Base-by-base conservation (phyloP, 2,113 vertebrate genomes). In the Callipepla californica region DNA sequence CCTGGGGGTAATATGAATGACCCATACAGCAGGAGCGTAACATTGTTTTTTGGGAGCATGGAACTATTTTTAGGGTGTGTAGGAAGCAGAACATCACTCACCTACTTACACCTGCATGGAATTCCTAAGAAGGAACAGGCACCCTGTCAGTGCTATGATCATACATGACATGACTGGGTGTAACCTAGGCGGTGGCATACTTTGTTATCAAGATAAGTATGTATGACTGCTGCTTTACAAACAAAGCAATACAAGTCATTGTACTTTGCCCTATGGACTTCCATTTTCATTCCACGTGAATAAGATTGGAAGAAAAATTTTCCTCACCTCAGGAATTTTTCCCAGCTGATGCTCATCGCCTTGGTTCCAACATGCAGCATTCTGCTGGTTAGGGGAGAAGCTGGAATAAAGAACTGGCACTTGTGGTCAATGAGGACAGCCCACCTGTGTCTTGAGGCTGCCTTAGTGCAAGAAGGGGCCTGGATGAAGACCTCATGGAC, bases 161-260 rank as follows among this genome's bases (percentile, higher is more conserved):
- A 0, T 48, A 65, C n/a, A 11, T 68, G 66, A 81, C 0, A 0
- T 59, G 69, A 36, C 58, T 85, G 80, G 91, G 93, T 92, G 87
- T 95, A 86, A 84, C 94, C 73, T 80, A 30, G 91, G 69, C 0
- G 9, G 83, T 66, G 48, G 65, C 84, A 65, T n/a, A 50, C 20
- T 63, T 92, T 68, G 47, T 88, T 94, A 96, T 89, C 87, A 57
- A 89, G 84, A 75, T 77, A 84, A 86, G 28, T 26, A 79, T 74
- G 44, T 47, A 11, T 81, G 58, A 45, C 87, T 92, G 58, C 70
- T 85, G 58, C 66, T 67, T 63, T 87, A 32, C 62, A 75, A 81
- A 75, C 44, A 89, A 61, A 93, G 57, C 55, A 67, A 11, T 65
- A 44, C 57, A 75, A 61, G 40, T 68, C 51, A n/a, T 45, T 81